Conservation (phyloP, 2,797 vertebrate species). For the Pristis pectinata region DNA sequence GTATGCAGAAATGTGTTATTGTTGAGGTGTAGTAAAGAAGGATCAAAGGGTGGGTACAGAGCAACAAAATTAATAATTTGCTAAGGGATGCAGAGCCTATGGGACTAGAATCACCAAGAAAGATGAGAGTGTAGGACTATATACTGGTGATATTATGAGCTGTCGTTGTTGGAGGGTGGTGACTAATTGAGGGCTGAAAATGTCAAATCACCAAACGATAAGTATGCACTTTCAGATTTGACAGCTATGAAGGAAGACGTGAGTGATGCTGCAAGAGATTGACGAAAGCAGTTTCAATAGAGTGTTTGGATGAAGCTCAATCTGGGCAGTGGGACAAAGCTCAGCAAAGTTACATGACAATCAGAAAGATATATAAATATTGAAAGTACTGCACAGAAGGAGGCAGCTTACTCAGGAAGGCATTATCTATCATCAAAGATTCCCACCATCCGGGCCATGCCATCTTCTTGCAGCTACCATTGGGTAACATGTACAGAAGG, state of each 20-base stretch:
- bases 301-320: too few species aligned
- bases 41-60: background rate
- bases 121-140: background rate
- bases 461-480: too few species aligned
- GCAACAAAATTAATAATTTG: background rate
- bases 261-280: background rate
- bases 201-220: background rate
- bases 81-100: background rate
- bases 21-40: background rate
- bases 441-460: too few species aligned
- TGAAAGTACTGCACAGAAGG: background rate
- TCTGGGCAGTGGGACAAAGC: too few species aligned
- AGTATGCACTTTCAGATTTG: background rate
- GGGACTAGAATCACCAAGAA: background rate
- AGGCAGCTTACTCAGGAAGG: background rate
- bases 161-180: background rate
- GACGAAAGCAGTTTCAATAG: background rate
- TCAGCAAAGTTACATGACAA: too few species aligned
- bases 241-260: background rate
- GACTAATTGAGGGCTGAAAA: background rate
- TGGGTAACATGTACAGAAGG: too few species aligned
- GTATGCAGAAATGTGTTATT: background rate
- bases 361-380: too few species aligned
- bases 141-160: background rate
- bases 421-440: too few species aligned